Conservation (phyloP, 2,797 vertebrate species). For the Ptychobarbus kaznakovi region DNA sequence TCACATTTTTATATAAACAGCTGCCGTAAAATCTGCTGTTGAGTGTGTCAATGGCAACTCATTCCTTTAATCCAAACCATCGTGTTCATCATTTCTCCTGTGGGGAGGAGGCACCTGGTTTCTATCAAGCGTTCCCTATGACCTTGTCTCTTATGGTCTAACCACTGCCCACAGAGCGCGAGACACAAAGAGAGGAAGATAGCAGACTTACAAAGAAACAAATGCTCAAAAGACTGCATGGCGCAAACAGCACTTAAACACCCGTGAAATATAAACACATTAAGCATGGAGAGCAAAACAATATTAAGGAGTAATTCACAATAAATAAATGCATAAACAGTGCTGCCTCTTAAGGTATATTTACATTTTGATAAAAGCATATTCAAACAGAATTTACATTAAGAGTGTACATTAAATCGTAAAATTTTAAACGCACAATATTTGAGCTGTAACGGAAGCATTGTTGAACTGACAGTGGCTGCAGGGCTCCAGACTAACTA, state of each 20-base stretch:
- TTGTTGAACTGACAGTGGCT: background rate
- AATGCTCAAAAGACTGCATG: background rate
- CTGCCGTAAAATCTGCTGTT: conserved; percentile 26
- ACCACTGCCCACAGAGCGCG: conserved; percentile 36
- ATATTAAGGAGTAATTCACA: background rate
- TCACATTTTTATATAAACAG: conserved; percentile 16
- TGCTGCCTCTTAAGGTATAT: background rate
- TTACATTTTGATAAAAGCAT: background rate
- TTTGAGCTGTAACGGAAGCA: no score
- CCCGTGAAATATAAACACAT: background rate
- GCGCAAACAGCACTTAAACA: conserved; percentile 17
- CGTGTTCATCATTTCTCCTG: conserved; percentile 41
- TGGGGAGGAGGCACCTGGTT: conserved; percentile 68
- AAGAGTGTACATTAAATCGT: background rate
- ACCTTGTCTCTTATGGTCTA: conserved; percentile 62
- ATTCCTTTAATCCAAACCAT: conserved; percentile 31
- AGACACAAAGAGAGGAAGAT: conserved; percentile 26
- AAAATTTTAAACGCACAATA: background rate
- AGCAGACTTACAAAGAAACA: background rate
- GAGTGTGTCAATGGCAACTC: conserved; percentile 8
- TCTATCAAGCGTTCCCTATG: conserved; percentile 70
- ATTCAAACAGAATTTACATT: background rate
- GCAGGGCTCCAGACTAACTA: no score
- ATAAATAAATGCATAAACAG: background rate
- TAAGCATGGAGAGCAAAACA: background rate